Percentiles rank a stretch among this genome's conserved stretches.
Conservation (phyloP, 2,888 invertebrate genomes). For the Artemia sinica region DNA sequence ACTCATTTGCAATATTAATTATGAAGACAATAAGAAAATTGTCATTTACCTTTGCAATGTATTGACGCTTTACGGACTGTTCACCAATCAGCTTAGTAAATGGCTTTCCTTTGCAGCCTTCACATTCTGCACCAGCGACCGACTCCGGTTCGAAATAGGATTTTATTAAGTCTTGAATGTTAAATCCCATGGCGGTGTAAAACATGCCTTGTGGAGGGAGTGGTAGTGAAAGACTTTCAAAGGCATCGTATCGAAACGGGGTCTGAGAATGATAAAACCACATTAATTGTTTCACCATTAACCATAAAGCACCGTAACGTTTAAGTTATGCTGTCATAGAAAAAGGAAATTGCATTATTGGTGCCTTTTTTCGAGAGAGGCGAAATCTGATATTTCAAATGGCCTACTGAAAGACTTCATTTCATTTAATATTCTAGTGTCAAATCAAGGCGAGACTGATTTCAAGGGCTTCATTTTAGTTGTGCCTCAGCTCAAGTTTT, state of each 20-base stretch:
- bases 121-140: slow-evolving; percentile 65
- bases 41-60: slow-evolving; percentile 48
- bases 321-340: no score
- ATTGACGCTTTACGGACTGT: slow-evolving; percentile 50
- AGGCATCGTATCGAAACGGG: slow-evolving; percentile 74
- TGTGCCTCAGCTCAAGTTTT: no score
- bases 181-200: slow-evolving; percentile 39
- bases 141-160: slow-evolving; percentile 72
- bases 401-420: no score
- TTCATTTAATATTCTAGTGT: no score
- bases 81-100: slow-evolving; percentile 36
- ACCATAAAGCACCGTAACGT: no score
- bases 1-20: slow-evolving; percentile 14
- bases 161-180: slow-evolving; percentile 51
- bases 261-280: slow-evolving; percentile 39
- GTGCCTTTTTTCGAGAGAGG: no score
- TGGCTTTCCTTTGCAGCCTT: slow-evolving; percentile 40
- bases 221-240: slow-evolving; percentile 69
- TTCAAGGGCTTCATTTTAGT: no score
- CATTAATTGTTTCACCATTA: no score
- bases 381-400: no score
- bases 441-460: no score
- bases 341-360: no score
- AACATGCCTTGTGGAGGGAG: slow-evolving; percentile 47
- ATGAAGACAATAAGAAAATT: neutral